These are phyloP conservation scores for Lacerta bilineata DNA, from an alignment of 2,797 vertebrate genomes.

Conservation along the genomic window DNA sequence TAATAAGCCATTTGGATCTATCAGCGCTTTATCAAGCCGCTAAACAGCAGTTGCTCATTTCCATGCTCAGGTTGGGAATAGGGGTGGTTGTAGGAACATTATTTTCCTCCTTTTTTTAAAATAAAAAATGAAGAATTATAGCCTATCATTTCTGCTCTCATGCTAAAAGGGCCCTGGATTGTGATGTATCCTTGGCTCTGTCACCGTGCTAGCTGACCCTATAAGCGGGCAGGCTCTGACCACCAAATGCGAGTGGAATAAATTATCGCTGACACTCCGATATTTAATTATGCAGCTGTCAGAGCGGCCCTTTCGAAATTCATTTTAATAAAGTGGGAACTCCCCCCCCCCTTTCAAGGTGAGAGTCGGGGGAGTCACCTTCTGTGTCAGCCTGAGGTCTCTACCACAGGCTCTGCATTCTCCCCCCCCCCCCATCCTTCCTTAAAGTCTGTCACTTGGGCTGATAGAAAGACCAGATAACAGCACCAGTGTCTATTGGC, in stretches of 20 bases:
- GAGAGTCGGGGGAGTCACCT: slow-evolving; percentile 96
- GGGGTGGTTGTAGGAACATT: slow-evolving; percentile 6
- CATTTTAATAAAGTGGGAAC: slow-evolving; percentile 99
- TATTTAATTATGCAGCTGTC: slow-evolving; percentile 99
- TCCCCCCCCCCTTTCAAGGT: slow-evolving; percentile 91
- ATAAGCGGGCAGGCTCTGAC: slow-evolving; percentile 90
- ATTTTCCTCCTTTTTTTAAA: slow-evolving; percentile 46
- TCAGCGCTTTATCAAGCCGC: slow-evolving; percentile 39
- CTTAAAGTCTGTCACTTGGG: slow-evolving; percentile 85
- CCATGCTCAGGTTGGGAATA: background rate
- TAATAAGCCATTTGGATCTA: background rate
- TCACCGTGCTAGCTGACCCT: slow-evolving; percentile 90
- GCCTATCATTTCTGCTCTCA: slow-evolving; percentile 50
- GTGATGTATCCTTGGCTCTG: slow-evolving; percentile 84
- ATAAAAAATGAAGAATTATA: slow-evolving; percentile 56
- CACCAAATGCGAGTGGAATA: slow-evolving; percentile 94
- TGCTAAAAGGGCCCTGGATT: slow-evolving; percentile 71
- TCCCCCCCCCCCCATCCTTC: slow-evolving; percentile 56
- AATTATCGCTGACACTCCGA: slow-evolving; percentile 99
- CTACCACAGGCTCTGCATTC: slow-evolving; percentile 83
- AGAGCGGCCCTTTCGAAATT: slow-evolving; percentile 97
- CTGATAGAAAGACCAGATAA: slow-evolving; percentile 89
- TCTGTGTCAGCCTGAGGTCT: slow-evolving; percentile 94
- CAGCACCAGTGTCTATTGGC: slow-evolving; percentile 77
- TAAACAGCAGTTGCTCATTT: slow-evolving; percentile 18